Percentiles rank a stretch among this genome's conserved stretches.
Conservation (phyloP, 2,888 invertebrate species). For the Lepeophtheirus nordmannii region DNA sequence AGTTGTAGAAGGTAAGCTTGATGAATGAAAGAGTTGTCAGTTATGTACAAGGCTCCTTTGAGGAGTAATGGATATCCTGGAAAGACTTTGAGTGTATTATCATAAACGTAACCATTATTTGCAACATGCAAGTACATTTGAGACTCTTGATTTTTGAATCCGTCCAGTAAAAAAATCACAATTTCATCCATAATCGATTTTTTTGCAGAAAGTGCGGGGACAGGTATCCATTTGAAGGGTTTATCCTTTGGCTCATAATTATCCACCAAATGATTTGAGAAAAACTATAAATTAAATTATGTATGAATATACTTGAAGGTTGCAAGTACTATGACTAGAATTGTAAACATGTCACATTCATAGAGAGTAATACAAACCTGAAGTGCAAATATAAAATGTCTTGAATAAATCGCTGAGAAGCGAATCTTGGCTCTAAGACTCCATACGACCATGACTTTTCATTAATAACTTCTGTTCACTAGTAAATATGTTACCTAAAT, state of each 20-base stretch:
- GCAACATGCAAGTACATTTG: slow-evolving; percentile 56
- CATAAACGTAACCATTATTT: slow-evolving; percentile 79
- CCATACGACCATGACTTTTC: neutral
- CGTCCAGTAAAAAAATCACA: neutral
- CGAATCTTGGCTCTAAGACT: neutral
- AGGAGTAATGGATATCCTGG: slow-evolving; percentile 63
- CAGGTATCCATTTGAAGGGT: neutral
- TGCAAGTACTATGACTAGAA: no score
- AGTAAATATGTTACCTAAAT: no score
- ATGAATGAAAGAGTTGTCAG: slow-evolving; percentile 3
- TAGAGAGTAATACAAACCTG: slow-evolving; percentile 1
- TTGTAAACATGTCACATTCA: no score
- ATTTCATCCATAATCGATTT: neutral
- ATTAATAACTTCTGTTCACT: no score
- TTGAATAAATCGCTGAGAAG: neutral
- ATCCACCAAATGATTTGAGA: neutral
- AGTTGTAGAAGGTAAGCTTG: slow-evolving; percentile 40
- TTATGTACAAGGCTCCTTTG: neutral
- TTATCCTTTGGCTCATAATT: neutral
- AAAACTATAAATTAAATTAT: neutral
- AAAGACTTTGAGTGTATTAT: slow-evolving; percentile 82
- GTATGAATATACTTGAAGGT: neutral
- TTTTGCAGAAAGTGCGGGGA: neutral
- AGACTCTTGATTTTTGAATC: neutral
- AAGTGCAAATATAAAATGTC: neutral